Conservation (phyloP, 2,888 invertebrate species). For the Patella depressa region DNA sequence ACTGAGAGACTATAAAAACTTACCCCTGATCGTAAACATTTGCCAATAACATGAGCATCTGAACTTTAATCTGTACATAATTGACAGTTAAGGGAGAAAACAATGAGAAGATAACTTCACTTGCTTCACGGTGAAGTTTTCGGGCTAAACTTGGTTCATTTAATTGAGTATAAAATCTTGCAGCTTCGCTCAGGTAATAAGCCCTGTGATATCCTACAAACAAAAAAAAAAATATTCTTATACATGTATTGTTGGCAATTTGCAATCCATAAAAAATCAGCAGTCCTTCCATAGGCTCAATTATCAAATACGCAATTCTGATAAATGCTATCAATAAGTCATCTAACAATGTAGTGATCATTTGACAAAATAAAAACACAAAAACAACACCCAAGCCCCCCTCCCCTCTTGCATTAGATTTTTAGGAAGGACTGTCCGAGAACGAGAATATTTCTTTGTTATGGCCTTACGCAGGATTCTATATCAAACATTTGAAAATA, state of each 20-base stretch:
- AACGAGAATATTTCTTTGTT: too few species aligned
- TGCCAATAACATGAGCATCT: neutral
- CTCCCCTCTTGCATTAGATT: too few species aligned
- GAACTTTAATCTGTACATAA: neutral
- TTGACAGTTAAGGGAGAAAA: neutral
- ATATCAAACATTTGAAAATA: too few species aligned
- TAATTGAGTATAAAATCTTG: neutral
- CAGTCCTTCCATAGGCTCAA: too few species aligned
- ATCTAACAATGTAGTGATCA: too few species aligned
- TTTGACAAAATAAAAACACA: too few species aligned
- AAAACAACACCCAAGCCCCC: too few species aligned
- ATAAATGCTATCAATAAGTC: too few species aligned
- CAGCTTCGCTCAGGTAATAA: neutral
- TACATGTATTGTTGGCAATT: neutral
- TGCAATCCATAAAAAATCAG: too few species aligned
- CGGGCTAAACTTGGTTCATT: neutral
- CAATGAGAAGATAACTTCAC: neutral
- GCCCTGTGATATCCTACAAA: neutral
- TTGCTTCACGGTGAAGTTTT: neutral
- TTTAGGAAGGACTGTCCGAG: too few species aligned
- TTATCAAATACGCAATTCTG: too few species aligned
- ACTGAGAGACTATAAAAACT: neutral
- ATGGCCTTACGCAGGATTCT: too few species aligned
- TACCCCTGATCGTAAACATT: neutral
- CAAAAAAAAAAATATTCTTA: neutral